These are phyloP conservation scores for Piscicola geometra DNA, from an alignment of 2,888 invertebrate species.

Conservation along the genomic window DNA sequence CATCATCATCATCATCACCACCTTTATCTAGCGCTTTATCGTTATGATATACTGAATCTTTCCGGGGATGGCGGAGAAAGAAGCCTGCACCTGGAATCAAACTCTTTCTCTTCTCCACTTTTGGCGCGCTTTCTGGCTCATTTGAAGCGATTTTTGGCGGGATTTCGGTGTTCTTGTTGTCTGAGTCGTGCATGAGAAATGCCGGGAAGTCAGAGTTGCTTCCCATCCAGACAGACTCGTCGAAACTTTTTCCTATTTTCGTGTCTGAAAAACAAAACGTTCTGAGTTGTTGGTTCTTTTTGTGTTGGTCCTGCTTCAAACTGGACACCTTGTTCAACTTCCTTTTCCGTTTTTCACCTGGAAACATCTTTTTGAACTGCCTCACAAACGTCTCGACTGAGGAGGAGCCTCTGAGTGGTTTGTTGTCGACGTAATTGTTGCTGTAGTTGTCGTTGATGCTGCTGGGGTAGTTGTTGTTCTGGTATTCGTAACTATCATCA, in stretches of 20 bases:
- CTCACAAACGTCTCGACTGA: constrained; percentile 17
- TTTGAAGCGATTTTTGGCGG: neutral
- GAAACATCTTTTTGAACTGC: constrained; percentile 17
- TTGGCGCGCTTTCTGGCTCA: neutral
- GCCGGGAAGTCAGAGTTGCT: neutral
- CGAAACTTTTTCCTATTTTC: constrained; percentile 25
- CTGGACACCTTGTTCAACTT: neutral
- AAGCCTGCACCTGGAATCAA: neutral
- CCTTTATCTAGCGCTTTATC: neutral
- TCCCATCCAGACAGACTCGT: neutral
- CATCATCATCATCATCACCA: constrained; percentile 1
- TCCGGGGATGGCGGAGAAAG: neutral
- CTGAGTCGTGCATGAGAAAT: neutral
- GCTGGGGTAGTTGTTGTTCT: neutral
- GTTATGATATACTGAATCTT: neutral
- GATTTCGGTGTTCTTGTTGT: neutral
- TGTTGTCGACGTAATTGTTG: neutral
- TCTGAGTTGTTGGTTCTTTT: neutral
- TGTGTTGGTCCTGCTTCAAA: neutral
- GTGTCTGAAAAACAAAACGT: constrained; percentile 22
- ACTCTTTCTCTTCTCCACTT: constrained; percentile 13
- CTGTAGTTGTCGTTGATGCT: neutral
- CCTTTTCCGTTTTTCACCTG: neutral
- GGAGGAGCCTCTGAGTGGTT: neutral
- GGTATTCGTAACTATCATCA: neutral